Conservation (phyloP, 1,140 invertebrate species). For the Drosophila sproati region DNA sequence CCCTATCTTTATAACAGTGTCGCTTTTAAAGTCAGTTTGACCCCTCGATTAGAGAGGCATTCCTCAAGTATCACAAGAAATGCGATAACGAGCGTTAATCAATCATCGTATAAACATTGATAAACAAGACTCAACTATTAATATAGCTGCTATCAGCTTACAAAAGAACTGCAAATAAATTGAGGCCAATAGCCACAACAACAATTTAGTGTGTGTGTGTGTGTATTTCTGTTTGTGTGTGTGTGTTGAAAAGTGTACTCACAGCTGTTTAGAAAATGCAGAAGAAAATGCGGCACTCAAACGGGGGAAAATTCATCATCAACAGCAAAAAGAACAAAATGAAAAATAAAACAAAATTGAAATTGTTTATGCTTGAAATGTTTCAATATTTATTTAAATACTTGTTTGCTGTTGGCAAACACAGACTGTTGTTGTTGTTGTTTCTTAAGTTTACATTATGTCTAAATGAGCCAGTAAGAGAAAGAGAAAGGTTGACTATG, state of each 20-base stretch:
- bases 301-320: slow-evolving; percentile 48
- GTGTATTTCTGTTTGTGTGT: slow-evolving; percentile 3
- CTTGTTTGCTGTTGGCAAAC: slow-evolving; percentile 64
- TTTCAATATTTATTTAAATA: slow-evolving; percentile 66
- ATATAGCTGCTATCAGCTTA: slow-evolving; percentile 47
- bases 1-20: too few relatives aligned
- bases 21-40: too few relatives aligned
- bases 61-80: too few relatives aligned
- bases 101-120: slow-evolving; percentile 38
- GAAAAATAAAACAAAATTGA: not conserved
- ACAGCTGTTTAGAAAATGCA: slow-evolving; percentile 50
- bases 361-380: slow-evolving; percentile 51
- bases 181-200: slow-evolving; percentile 45
- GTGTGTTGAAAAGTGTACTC: slow-evolving; percentile 28
- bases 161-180: slow-evolving; percentile 49
- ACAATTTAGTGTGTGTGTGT: slow-evolving; percentile 1
- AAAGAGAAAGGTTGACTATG: too few relatives aligned
- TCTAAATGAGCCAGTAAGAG: slow-evolving; percentile 42
- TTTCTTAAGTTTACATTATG: slow-evolving; percentile 46
- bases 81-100: not conserved
- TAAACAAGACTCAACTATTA: slow-evolving; percentile 14
- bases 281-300: not conserved
- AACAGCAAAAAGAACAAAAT: slow-evolving; percentile 35
- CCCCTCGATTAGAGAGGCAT: too few relatives aligned
- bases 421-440: slow-evolving; percentile 30